A percentile compares a stretch with the other conserved stretches of the same genome.
These are phyloP conservation scores for Phragmatobia fuliginosa DNA, from an alignment of 2,888 invertebrate genomes.

Conservation along the genomic window DNA sequence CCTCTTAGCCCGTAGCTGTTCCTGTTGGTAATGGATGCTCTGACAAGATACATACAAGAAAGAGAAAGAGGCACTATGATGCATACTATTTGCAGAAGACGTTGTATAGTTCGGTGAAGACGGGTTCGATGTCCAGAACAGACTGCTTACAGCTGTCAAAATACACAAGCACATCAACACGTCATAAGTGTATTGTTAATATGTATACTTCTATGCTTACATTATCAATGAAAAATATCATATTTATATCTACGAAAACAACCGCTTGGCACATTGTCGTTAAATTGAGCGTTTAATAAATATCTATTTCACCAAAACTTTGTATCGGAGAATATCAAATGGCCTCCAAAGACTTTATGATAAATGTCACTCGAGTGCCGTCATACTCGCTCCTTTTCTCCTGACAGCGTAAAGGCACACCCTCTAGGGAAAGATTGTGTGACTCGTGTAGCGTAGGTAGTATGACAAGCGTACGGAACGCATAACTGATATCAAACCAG, in stretches of 20 bases:
- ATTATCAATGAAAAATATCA: too few relatives aligned
- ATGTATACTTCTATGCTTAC: too few relatives aligned
- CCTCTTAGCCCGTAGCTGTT: too few relatives aligned
- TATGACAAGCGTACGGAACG: not conserved
- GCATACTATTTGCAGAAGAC: too few relatives aligned
- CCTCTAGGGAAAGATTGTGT: constrained; percentile 32
- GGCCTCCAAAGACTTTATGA: constrained; percentile 10
- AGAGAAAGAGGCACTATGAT: too few relatives aligned
- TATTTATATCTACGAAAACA: not conserved
- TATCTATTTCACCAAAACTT: not conserved
- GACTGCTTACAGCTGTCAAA: too few relatives aligned
- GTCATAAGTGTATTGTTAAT: too few relatives aligned
- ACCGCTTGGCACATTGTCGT: not conserved
- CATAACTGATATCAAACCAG: constrained; percentile 16
- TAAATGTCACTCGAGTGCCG: constrained; percentile 18
- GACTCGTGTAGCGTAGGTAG: constrained; percentile 19
- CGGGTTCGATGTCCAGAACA: too few relatives aligned
- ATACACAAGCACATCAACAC: too few relatives aligned
- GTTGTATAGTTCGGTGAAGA: too few relatives aligned
- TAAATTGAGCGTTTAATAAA: not conserved
- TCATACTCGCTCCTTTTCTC: constrained; percentile 18
- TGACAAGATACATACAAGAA: too few relatives aligned
- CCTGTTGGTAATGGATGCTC: too few relatives aligned
- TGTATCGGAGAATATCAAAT: constrained; percentile 10
- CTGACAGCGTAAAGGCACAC: constrained; percentile 25